Base-by-base conservation (phyloP, 1,140 invertebrate genomes). In the Macrobrachium rosenbergii region DNA sequence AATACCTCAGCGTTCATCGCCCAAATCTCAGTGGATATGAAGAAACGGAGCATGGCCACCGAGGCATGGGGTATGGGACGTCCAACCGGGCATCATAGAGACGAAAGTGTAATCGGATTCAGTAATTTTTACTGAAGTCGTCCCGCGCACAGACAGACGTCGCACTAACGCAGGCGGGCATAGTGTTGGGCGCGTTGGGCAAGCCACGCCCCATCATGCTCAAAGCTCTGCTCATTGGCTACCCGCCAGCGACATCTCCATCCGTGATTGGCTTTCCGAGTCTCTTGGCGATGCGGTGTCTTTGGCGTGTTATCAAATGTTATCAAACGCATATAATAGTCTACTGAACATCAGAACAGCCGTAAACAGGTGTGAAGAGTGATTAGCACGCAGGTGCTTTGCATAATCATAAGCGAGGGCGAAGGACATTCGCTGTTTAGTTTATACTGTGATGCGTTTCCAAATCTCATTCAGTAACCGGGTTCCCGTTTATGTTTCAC, bases 301-400 rank as follows among this genome's bases (percentile, higher is more conserved):
- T 72, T 23, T 72, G 23, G 16, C 37, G 69, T 72, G 69, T 72
- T 72, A 72, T 72, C 69, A 43, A 72, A 43, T 72, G 69, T 72
- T 72, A 72, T 72, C 69, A 72, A 72, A 72, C 69, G 69, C 69
- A 72, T 72, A 72, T 72, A 72, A 72, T 72, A 16, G 69, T 28
- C 69, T 72, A 72, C 23, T 23, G 23, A 72, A 72, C 69, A 72
- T 72, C 37, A 43, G 12, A 72, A 72, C 37, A 23, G 23, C 69
- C 23, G 23, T 43, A 23, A 72, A 43, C 69, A 52, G 52, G 52
- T 52, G 52, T 52, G 52, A 52, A 12, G 52, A 52, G 52, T 52
- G 52, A 52, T 52, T 52, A 10, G 52, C 52, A 52, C 52, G 7
- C 52, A 12, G 52, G 52, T 52, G 52, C 52, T 52, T 52, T 52